Percentiles rank a stretch among this genome's conserved stretches.
Conservation (phyloP, 53 echinoderm and acorn worm species). For the Paracentrotus lividus region DNA sequence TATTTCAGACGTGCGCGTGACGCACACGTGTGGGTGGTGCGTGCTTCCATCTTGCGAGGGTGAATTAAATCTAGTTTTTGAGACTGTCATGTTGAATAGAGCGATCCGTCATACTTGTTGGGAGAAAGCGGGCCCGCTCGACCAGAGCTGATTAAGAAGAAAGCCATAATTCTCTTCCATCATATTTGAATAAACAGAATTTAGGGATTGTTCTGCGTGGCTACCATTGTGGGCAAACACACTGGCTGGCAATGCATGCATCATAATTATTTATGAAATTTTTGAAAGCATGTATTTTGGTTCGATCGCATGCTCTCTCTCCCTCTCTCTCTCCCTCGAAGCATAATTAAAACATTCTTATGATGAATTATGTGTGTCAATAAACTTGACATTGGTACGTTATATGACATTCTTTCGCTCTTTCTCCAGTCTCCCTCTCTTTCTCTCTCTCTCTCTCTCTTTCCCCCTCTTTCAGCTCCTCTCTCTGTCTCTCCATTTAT, state of each 20-base stretch:
- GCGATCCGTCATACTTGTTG: constrained; percentile 56
- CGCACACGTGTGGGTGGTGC: constrained; percentile 54
- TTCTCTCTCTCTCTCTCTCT: neutral
- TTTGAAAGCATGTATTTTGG: neutral
- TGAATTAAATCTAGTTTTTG: constrained; percentile 58
- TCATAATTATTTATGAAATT: constrained; percentile 40
- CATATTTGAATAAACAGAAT: constrained; percentile 67
- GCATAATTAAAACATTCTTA: constrained; percentile 64
- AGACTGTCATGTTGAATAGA: constrained; percentile 44
- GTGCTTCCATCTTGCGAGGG: constrained; percentile 57
- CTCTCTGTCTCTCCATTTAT: neutral
- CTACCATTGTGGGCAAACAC: constrained; percentile 2
- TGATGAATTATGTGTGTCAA: constrained; percentile 58
- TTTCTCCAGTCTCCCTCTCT: neutral
- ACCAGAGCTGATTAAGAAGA: constrained; percentile 31
- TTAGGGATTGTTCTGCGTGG: neutral
- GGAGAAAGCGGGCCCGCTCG: constrained; percentile 32
- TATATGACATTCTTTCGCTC: neutral
- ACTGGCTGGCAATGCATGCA: neutral
- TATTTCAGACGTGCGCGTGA: constrained; percentile 60
- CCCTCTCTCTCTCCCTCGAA: neutral
- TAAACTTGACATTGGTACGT: constrained; percentile 59
- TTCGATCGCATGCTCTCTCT: neutral
- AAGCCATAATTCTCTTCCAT: constrained; percentile 62
- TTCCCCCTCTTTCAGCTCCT: neutral